Conservation (phyloP, 1,140 invertebrate genomes). For the Saccostrea cuccullata region DNA sequence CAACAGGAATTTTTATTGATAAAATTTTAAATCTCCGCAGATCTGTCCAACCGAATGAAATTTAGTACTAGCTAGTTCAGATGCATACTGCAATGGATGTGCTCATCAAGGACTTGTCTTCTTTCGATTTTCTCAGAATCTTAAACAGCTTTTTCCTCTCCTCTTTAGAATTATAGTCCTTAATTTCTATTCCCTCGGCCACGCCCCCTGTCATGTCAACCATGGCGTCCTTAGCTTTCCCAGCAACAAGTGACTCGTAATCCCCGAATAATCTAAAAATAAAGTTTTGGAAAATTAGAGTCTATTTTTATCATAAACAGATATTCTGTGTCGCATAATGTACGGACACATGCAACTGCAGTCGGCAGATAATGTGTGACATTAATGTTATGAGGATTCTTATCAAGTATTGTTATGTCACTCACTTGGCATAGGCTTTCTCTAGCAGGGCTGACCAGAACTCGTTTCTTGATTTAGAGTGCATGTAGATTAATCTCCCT, state of each 20-base stretch:
- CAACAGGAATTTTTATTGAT: too few species aligned
- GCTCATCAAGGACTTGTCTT: slow-evolving; percentile 79
- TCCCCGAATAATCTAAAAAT: slow-evolving; percentile 71
- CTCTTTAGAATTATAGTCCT: slow-evolving; percentile 67
- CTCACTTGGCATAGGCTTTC: slow-evolving; percentile 85
- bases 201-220: slow-evolving; percentile 75
- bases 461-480: slow-evolving; percentile 80
- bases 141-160: slow-evolving; percentile 75
- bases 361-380: neutral
- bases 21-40: too few species aligned
- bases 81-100: slow-evolving; percentile 78
- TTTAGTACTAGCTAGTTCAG: too few species aligned
- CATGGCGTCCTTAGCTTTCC: slow-evolving; percentile 73
- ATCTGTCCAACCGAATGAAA: too few species aligned
- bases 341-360: neutral
- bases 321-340: neutral
- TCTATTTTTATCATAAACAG: neutral
- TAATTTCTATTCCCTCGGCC: slow-evolving; percentile 66
- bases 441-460: slow-evolving; percentile 99
- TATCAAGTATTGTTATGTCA: neutral
- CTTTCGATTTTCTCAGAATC: slow-evolving; percentile 76
- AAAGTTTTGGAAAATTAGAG: too few species aligned
- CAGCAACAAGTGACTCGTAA: slow-evolving; percentile 73
- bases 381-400: too few species aligned
- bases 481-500: slow-evolving; percentile 71